phyloP scores from a whole-genome alignment of 2,113 vertebrate species.

The Pongo pygmaeus region DNA sequence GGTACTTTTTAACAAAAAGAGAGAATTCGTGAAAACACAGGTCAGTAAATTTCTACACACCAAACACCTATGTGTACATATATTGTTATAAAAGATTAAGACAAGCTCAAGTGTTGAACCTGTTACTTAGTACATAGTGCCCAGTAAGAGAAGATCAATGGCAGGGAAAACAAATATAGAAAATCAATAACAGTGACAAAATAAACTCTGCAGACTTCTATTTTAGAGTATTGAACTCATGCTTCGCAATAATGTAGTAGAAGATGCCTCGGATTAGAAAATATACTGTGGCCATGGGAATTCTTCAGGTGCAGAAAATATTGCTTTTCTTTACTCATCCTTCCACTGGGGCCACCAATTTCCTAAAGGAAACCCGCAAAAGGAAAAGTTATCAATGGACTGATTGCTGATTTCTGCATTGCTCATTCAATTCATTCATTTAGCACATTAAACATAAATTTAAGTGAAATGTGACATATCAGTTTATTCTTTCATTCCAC shows the following conservation, averaged over 20 bases:
- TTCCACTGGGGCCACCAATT: neutral
- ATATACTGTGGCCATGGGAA: accelerated
- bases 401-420: neutral
- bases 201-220: neutral
- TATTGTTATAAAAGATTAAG: neutral
- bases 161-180: neutral
- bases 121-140: neutral
- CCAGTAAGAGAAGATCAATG: neutral
- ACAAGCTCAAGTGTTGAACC: neutral
- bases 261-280: neutral
- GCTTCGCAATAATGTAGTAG: neutral
- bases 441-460: neutral
- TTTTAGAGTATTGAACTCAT: neutral
- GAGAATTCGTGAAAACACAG: neutral
- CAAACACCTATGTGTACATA: neutral
- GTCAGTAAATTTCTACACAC: neutral
- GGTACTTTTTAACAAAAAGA: neutral
- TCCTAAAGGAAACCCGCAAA: conserved; percentile 13
- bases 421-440: neutral
- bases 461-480: neutral
- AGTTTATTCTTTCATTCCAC: neutral
- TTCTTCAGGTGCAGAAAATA: neutral
- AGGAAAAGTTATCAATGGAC: neutral
- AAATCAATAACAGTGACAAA: neutral
- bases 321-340: neutral